Evolutionary conservation across 2,113 vertebrate genomes (phyloP), one percentile per base, ranked within the genome.

Genomic region (Ploceus nigricollis): DNA sequence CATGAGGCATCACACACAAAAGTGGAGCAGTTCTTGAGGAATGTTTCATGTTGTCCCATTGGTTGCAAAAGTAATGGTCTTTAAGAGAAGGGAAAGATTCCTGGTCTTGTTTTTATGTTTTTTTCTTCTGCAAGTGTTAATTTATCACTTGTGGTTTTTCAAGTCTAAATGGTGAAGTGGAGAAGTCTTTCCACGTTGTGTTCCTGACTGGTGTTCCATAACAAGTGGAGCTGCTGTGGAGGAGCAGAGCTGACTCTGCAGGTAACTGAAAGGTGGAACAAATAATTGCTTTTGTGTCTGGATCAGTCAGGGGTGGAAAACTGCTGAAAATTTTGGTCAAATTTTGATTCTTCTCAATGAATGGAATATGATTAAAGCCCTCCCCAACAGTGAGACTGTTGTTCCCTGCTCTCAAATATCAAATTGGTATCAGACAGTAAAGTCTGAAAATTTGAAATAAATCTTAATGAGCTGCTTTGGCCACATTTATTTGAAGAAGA

Each of bases 171-270:
- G 65, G 23, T n/a, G 50, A 60, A 56, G 30, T 50, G 70, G 33
- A 63, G 51, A 69, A 8, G 13, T n/a, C 22, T 30, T 58, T 30
- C 47, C 9, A 1, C 0, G 1, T 11, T 48, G 20, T 11, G 7
- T 79, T 79, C 35, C 22, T 40, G 30, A 22, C 30, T 79, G 4
- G 10, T 37, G 35, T 42, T 93, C 19, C 22, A 4, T 53, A 18
- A 3, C 22, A 33, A 19, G 44, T 7, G 2, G 56, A 65, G 22
- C 54, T 56, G 66, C 66, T 51, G 60, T 8, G 19, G 56, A 20
- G n/a, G 25, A 48, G 44, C 60, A 68, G 51, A 15, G 53, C 56
- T 75, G 51, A 13, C 51, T 75, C 53, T 25, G 44, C 58, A 72
- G 53, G 3, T 48, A 57, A 33, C 68, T 25, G 71, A 11, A 53